Conservation (phyloP, 37 sponge, comb jelly and placozoan species). For the Hormiphora californensis region DNA sequence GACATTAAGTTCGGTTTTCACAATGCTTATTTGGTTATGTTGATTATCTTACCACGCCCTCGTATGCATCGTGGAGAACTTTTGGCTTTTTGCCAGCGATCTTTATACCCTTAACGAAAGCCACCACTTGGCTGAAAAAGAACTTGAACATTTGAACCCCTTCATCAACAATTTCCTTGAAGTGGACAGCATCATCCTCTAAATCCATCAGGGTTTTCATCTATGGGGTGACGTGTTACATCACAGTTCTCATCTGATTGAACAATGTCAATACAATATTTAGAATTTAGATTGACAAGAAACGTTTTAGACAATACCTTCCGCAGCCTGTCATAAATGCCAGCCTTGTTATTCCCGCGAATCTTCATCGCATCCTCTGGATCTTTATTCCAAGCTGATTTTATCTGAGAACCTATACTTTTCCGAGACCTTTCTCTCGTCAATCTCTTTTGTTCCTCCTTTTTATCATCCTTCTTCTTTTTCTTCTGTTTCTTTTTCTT, state of each 20-base stretch:
- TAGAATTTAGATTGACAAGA: too few relatives aligned
- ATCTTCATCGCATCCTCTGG: background rate
- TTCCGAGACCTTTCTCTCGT: background rate
- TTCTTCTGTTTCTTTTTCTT: constrained; percentile 21
- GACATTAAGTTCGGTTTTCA: background rate
- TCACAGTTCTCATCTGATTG: too few relatives aligned
- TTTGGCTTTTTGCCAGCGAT: background rate
- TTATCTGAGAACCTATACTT: too few relatives aligned
- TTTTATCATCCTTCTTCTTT: background rate
- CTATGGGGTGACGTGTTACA: too few relatives aligned
- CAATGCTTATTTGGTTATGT: background rate
- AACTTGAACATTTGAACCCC: constrained; percentile 21
- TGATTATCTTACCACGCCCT: background rate
- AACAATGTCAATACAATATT: too few relatives aligned
- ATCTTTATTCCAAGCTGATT: background rate
- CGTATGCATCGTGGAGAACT: background rate
- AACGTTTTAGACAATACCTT: too few relatives aligned
- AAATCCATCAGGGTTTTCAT: background rate
- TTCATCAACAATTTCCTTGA: background rate
- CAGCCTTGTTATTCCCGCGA: background rate
- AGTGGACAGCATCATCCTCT: background rate
- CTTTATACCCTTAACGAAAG: background rate
- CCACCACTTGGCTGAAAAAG: background rate
- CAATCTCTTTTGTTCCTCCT: background rate
- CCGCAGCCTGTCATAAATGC: background rate